Conservation (phyloP, 2,113 vertebrate genomes). For the Caracal caracal region DNA sequence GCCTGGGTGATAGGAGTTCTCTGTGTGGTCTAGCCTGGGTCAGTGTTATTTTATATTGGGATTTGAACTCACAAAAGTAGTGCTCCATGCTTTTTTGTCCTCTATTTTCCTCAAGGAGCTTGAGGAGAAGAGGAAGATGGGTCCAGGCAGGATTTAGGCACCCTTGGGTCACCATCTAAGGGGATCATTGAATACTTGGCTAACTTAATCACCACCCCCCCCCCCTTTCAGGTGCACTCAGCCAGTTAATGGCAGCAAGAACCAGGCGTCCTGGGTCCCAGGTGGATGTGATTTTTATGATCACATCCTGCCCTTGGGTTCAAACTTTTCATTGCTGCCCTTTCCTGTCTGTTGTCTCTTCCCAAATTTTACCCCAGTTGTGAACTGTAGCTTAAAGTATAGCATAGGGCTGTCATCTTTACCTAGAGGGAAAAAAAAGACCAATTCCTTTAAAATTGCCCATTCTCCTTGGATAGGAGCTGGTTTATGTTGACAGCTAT, state of each 20-base stretch:
- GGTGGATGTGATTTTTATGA: background rate
- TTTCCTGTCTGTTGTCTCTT: background rate
- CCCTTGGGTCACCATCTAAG: background rate
- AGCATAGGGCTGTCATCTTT: conserved; percentile 21
- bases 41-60: background rate
- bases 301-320: background rate
- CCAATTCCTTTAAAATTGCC: conserved; percentile 54
- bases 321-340: background rate
- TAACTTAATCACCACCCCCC: background rate
- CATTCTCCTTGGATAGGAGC: conserved; percentile 8
- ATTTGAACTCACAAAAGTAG: background rate
- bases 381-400: conserved; percentile 35
- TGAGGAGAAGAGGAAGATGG: background rate
- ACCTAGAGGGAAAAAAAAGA: conserved; percentile 17
- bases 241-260: background rate
- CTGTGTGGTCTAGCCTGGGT: background rate
- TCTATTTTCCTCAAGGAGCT: background rate
- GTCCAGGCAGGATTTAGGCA: background rate
- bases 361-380: background rate
- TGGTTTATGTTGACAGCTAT: conserved; percentile 42
- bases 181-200: fast-evolving
- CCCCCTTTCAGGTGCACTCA: background rate
- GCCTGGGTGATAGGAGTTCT: background rate
- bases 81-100: background rate
- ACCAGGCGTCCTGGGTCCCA: background rate